Evolutionary conservation across 1,140 invertebrate species (phyloP), one percentile per base, ranked within the genome.

Genomic region (Steinernema feltiae): DNA sequence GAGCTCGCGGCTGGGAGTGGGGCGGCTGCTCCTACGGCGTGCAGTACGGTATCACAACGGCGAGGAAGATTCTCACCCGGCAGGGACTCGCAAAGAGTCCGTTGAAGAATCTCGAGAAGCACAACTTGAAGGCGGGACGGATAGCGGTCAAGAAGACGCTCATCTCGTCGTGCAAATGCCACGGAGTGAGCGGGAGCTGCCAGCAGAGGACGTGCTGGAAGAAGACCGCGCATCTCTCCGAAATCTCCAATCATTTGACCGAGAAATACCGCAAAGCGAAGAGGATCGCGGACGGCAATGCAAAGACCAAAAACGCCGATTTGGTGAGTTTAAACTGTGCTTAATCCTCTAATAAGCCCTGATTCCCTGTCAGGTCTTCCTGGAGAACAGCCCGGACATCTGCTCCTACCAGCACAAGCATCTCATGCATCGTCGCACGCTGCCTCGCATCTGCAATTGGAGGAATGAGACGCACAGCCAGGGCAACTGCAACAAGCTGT

Each of bases 171-270:
- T 98, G 95, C 89, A 97, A 96, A 88, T 98, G 95, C 85, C 95
- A 97, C 86, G 95, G 95, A 12, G 94, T 97, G 87, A 95, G 93
- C 0, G 95, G 94, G 0, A 95, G 94, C 0, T 97, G 95, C 88
- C 94, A 93, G 69, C 91, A 95, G 76, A 90, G 93, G 71, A 93
- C 95, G 1, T 98, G 95, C 86, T 97, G 94, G 94, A 90, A 93
- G 81, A 92, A 92, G 80, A 88, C 97, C 77, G 91, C 92, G 0
- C 89, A 91, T 27, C 91, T 94, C 80, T 88, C 92, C 29, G 90
- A 91, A n/a, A 92, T 96, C 78, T 92, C 92, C 0, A 90, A 92
- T 72, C 91, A 91, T 1, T 88, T 94, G 12, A 89, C 90, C 31
- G 90, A 91, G 17, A 88, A 92, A 80, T 93, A 81, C 29, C 69